phyloP scores from a whole-genome alignment of 1,140 invertebrate genomes.

The Ostrea denselamellosa region DNA sequence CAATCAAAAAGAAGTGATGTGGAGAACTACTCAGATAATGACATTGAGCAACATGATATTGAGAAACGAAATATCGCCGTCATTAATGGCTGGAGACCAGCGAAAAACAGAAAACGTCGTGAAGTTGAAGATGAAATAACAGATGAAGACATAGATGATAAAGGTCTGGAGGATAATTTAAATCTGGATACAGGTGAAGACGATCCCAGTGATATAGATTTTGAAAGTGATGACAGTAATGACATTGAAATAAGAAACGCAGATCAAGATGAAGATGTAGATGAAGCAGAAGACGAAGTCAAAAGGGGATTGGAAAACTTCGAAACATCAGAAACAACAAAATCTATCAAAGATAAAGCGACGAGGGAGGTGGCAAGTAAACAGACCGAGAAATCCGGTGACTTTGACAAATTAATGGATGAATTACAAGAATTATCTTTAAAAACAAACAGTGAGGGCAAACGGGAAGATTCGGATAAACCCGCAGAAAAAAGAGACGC shows the following conservation, averaged over 20 bases:
- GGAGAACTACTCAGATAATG: neutral
- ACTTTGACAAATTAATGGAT: constrained; percentile 3
- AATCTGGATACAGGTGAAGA: neutral
- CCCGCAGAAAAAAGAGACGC: neutral
- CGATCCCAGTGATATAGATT: neutral
- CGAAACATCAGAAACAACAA: neutral
- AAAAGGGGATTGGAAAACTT: neutral
- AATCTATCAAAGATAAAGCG: neutral
- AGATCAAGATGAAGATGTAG: neutral
- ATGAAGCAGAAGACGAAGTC: neutral
- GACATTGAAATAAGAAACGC: constrained; percentile 12
- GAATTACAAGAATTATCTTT: neutral
- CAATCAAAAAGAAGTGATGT: constrained; percentile 2
- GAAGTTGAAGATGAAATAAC: neutral
- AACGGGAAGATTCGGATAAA: constrained; percentile 1
- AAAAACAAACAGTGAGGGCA: neutral
- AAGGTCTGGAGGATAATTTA: neutral
- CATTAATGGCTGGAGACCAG: neutral
- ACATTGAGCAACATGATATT: neutral
- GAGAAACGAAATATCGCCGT: neutral
- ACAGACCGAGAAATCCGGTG: neutral
- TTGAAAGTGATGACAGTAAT: neutral
- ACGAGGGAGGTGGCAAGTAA: neutral
- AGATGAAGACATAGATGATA: neutral
- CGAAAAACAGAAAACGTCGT: neutral